phyloP scores from a whole-genome alignment of 2,888 invertebrate genomes.

The Bembecia ichneumoniformis region DNA sequence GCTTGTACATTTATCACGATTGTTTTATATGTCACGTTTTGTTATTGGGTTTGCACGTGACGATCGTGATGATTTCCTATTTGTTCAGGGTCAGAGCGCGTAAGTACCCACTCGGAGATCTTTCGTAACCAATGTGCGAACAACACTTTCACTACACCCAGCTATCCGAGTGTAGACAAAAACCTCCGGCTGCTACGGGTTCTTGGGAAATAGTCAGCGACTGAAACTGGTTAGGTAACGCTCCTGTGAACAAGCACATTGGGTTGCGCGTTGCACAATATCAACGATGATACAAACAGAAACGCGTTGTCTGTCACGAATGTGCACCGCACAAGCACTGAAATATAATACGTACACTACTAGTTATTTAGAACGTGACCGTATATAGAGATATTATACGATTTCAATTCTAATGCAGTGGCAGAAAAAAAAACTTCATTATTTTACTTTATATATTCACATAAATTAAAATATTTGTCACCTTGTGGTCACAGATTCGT shows the following conservation, averaged over 20 bases:
- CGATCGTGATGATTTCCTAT: conserved; percentile 11
- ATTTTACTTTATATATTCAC: no score
- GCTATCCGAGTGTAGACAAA: conserved; percentile 30
- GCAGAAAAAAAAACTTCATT: no score
- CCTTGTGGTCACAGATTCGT: no score
- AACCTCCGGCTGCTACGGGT: conserved; percentile 26
- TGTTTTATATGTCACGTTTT: no score
- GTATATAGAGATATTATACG: conserved; percentile 36
- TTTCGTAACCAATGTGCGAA: conserved; percentile 30
- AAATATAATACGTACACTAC: conserved; percentile 44
- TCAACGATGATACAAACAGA: conserved; percentile 40
- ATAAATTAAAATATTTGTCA: no score
- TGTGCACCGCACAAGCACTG: conserved; percentile 38
- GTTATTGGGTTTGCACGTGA: conserved; percentile 4
- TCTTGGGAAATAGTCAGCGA: conserved; percentile 43
- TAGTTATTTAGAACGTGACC: conserved; percentile 61
- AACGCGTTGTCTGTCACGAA: conserved; percentile 47
- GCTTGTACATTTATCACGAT: no score
- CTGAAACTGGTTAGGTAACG: conserved; percentile 47
- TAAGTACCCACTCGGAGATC: conserved; percentile 1
- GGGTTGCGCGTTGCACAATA: conserved; percentile 35
- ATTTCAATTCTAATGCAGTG: no score
- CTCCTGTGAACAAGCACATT: conserved; percentile 40
- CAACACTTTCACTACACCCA: conserved; percentile 47
- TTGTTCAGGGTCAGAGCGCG: not conserved